phyloP scores from a whole-genome alignment of 2,797 vertebrate genomes.

The Fundulus diaphanus region DNA sequence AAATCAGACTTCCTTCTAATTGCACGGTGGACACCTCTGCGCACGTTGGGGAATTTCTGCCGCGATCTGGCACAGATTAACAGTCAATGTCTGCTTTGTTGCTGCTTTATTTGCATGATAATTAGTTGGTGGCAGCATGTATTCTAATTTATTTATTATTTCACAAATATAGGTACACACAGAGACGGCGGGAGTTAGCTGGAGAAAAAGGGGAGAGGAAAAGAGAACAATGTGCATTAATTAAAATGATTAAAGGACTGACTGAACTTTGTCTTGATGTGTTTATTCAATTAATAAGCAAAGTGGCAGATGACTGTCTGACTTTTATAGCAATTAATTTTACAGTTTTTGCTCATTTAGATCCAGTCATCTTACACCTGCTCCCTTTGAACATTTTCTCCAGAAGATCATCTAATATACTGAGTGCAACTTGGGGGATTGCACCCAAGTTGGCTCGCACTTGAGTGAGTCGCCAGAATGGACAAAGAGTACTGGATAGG shows the following conservation, averaged over 20 bases:
- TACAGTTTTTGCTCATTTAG: constrained; percentile 62
- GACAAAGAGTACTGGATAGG: too few relatives aligned
- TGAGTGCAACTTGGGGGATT: not conserved
- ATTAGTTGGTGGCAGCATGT: constrained; percentile 84
- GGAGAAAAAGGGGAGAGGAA: constrained; percentile 52
- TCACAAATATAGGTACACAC: constrained; percentile 75
- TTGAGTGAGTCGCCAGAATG: too few relatives aligned
- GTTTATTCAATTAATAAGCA: constrained; percentile 91
- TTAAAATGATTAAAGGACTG: constrained; percentile 85
- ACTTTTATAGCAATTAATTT: constrained; percentile 72
- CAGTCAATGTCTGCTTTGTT: constrained; percentile 77
- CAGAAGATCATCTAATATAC: constrained; percentile 14
- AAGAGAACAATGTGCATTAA: constrained; percentile 81
- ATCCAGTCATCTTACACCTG: constrained; percentile 62
- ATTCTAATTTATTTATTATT: constrained; percentile 83
- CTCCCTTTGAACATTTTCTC: constrained; percentile 38
- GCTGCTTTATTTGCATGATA: constrained; percentile 87
- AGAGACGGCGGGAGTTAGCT: constrained; percentile 60
- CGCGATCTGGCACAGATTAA: constrained; percentile 81
- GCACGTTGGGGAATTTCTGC: constrained; percentile 85
- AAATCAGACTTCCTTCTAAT: constrained; percentile 76
- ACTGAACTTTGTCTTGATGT: constrained; percentile 86
- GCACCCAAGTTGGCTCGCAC: too few relatives aligned
- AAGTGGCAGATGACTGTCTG: constrained; percentile 83
- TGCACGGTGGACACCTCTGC: constrained; percentile 81